phyloP scores from a whole-genome alignment of 2,888 invertebrate genomes.

The Eugnorisma glareosa region DNA sequence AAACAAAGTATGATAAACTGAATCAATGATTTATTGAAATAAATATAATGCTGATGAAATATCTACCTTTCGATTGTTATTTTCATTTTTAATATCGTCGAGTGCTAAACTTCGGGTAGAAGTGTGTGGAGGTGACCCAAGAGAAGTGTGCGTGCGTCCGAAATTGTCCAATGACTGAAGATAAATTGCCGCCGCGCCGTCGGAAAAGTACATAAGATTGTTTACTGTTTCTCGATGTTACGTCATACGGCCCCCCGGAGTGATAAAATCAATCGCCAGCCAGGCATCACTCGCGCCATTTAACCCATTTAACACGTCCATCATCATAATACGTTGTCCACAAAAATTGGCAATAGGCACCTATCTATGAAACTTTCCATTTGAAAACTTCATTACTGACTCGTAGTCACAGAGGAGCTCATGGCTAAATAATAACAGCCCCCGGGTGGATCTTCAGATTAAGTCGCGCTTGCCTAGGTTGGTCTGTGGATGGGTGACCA shows the following conservation, averaged over 20 bases:
- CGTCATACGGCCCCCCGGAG: conserved; percentile 66
- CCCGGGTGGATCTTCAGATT: background rate
- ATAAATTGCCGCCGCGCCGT: conserved; percentile 56
- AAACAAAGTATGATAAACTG: conserved; percentile 49
- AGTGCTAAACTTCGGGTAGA: conserved; percentile 10
- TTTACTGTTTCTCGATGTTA: conserved; percentile 60
- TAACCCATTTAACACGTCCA: conserved; percentile 18
- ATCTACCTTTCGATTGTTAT: conserved; percentile 44
- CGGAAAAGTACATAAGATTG: conserved; percentile 73
- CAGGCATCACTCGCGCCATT: conserved; percentile 33
- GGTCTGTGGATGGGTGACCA: background rate
- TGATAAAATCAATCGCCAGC: conserved; percentile 42
- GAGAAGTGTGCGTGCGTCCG: conserved; percentile 71
- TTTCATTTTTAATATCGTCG: conserved; percentile 24
- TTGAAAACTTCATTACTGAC: conserved; percentile 13
- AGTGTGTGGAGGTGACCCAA: conserved; percentile 5
- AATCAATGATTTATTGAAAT: conserved; percentile 36
- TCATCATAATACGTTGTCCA: conserved; percentile 16
- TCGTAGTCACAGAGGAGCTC: background rate
- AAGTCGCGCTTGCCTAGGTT: background rate
- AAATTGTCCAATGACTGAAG: conserved; percentile 75
- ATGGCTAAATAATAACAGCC: background rate
- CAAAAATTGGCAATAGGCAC: conserved; percentile 6
- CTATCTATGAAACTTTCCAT: conserved; percentile 22
- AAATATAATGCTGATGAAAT: conserved; percentile 28